phyloP scores from a whole-genome alignment of 1,140 invertebrate species.

The Notospermus geniculatus region DNA sequence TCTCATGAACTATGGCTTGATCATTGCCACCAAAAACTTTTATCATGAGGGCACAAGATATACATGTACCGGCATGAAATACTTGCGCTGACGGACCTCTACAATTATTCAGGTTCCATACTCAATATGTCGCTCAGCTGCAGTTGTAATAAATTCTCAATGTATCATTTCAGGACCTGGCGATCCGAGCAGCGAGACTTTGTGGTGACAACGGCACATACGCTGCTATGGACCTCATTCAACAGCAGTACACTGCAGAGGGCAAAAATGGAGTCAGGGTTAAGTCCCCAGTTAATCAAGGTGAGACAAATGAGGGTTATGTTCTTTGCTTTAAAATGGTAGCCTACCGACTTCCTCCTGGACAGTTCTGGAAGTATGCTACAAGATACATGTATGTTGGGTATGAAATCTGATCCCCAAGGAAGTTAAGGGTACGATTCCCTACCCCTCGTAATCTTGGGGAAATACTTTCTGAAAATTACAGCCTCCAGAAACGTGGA shows the following conservation, averaged over 20 bases:
- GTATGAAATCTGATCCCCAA: too few species aligned
- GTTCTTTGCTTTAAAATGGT: too few species aligned
- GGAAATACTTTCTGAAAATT: background rate
- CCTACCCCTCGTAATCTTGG: too few species aligned
- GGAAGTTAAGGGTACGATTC: too few species aligned
- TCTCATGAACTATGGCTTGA: background rate
- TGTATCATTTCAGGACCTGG: constrained; percentile 32
- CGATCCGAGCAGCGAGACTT: constrained; percentile 25
- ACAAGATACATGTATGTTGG: too few species aligned
- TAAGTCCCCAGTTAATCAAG: background rate
- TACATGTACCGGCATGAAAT: background rate
- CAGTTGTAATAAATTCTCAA: background rate
- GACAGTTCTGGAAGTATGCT: too few species aligned
- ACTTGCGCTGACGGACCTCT: background rate
- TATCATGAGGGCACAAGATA: background rate
- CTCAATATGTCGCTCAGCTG: background rate
- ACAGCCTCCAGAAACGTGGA: background rate
- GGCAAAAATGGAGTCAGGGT: constrained; percentile 21
- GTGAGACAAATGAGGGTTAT: too few species aligned
- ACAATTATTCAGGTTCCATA: background rate
- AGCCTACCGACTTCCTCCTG: too few species aligned
- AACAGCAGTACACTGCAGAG: constrained; percentile 23
- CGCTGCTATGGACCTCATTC: constrained; percentile 22
- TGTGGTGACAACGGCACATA: constrained; percentile 24
- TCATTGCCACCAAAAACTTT: background rate